Evolutionary conservation across 2,113 vertebrate species (phyloP).

Genomic region (Micronisus gabar): DNA sequence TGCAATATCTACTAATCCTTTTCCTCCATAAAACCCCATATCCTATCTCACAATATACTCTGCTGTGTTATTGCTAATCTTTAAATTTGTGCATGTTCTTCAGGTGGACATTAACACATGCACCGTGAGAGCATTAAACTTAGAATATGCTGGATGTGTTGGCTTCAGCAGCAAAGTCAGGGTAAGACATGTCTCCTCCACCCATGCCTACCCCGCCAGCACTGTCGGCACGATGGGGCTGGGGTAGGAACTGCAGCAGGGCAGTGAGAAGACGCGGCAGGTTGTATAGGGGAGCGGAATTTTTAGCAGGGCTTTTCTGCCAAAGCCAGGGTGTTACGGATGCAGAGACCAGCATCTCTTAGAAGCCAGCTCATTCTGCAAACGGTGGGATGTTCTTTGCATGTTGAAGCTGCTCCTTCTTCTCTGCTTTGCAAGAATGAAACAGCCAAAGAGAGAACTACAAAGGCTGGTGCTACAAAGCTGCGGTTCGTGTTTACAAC

Average conservation of each 20-base stretch:
- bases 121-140: background rate
- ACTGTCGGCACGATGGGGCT: background rate
- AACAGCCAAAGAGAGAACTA: background rate
- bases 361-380: background rate
- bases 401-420: background rate
- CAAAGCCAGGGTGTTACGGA: background rate
- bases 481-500: background rate
- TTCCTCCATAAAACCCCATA: constrained; percentile 4
- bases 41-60: constrained; percentile 29
- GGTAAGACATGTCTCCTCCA: background rate
- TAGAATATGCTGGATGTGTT: background rate
- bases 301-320: background rate
- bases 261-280: background rate
- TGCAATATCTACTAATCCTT: constrained; percentile 52
- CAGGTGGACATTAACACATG: background rate
- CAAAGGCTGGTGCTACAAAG: background rate
- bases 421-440: background rate
- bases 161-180: background rate
- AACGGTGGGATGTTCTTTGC: background rate
- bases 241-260: background rate
- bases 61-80: constrained; percentile 41
- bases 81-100: constrained; percentile 9
- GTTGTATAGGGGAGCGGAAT: background rate
- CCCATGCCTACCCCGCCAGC: fast-evolving
- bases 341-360: background rate